phyloP scores from a whole-genome alignment of 2,797 vertebrate species.

The Aeoliscus strigatus region DNA sequence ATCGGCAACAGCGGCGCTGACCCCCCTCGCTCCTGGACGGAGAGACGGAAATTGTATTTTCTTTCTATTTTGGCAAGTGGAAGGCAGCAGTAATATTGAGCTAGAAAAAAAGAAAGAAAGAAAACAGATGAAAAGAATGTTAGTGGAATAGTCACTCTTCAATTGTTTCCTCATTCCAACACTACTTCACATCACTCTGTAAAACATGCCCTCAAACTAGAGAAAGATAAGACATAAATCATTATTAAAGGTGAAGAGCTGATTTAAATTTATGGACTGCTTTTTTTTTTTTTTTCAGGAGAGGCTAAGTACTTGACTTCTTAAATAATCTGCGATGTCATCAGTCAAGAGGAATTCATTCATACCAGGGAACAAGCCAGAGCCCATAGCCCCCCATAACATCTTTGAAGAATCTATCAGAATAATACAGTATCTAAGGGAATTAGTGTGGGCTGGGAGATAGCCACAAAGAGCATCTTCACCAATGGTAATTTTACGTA shows the following conservation, averaged over 20 bases:
- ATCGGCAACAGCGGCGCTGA: too few relatives aligned
- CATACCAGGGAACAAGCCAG: constrained; percentile 7
- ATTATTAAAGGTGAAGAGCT: constrained; percentile 12
- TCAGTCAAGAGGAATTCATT: constrained; percentile 8
- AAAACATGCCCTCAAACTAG: constrained; percentile 8
- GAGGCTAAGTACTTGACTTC: constrained; percentile 9
- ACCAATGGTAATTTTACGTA: constrained; percentile 25
- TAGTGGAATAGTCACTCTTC: constrained; percentile 7
- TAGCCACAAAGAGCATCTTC: constrained; percentile 27
- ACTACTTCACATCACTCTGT: constrained; percentile 12
- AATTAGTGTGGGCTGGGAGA: constrained; percentile 29
- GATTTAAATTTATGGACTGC: constrained; percentile 18
- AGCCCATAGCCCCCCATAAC: constrained; percentile 4
- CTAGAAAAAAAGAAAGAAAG: too few relatives aligned
- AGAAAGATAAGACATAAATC: constrained; percentile 10
- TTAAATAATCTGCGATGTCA: constrained; percentile 23
- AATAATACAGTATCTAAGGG: constrained; percentile 21
- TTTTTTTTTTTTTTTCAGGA: background rate
- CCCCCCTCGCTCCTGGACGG: too few relatives aligned
- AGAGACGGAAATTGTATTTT: too few relatives aligned
- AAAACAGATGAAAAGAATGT: constrained; percentile 9
- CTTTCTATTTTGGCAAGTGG: too few relatives aligned
- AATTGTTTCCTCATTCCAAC: constrained; percentile 17
- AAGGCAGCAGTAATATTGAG: too few relatives aligned
- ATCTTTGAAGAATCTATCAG: constrained; percentile 28